Evolutionary conservation across 2,888 invertebrate genomes (phyloP).

Genomic region (Mythimna vitellina): DNA sequence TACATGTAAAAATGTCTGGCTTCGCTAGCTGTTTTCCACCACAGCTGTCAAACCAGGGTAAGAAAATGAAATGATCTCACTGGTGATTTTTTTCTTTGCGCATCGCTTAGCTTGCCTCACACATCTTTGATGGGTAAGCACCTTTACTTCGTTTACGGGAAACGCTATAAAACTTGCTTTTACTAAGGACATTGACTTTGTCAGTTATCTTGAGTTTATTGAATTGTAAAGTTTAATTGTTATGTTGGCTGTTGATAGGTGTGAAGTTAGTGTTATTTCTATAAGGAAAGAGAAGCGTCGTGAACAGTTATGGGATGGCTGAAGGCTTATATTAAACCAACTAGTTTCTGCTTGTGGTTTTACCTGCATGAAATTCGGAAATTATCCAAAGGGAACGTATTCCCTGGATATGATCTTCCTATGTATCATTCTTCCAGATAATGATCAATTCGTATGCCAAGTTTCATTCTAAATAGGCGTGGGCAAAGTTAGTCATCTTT

Average conservation of each 20-base stretch:
- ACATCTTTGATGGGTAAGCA: background rate
- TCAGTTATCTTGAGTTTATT: constrained; percentile 38
- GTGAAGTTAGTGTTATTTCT: constrained; percentile 24
- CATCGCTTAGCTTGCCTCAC: background rate
- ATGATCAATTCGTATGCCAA: background rate
- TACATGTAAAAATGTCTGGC: background rate
- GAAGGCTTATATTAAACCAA: background rate
- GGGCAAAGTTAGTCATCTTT: too few relatives aligned
- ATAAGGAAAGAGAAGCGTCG: background rate
- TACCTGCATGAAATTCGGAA: background rate
- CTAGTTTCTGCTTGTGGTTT: background rate
- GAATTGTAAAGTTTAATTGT: constrained; percentile 39
- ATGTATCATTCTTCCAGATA: background rate
- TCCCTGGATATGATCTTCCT: background rate
- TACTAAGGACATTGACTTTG: constrained; percentile 41
- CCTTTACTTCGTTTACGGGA: constrained; percentile 29
- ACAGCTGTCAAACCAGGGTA: background rate
- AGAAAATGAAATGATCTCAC: background rate
- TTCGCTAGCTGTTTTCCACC: background rate
- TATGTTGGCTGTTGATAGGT: constrained; percentile 21
- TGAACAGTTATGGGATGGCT: background rate
- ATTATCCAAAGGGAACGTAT: background rate
- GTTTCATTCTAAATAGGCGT: background rate
- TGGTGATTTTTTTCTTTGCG: background rate
- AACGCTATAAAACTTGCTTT: constrained; percentile 37